phyloP scores from a whole-genome alignment of 1,140 invertebrate species.

The Trissolcus basalis region DNA sequence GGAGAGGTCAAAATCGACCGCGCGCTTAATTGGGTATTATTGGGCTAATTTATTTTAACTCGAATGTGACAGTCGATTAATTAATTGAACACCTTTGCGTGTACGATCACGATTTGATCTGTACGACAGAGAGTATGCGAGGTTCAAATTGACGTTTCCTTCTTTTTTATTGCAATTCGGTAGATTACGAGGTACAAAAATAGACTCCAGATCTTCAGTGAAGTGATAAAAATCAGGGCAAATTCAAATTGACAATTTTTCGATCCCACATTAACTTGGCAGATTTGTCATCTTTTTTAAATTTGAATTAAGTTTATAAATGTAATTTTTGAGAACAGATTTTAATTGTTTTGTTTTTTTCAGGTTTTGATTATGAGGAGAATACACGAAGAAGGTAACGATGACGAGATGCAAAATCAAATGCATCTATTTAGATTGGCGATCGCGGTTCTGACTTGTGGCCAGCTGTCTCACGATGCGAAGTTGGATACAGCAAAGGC shows the following conservation, averaged over 20 bases:
- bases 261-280: too few relatives aligned
- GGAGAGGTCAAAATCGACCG: slow-evolving; percentile 12
- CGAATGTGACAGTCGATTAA: slow-evolving; percentile 1
- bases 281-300: too few relatives aligned
- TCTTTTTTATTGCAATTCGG: neutral
- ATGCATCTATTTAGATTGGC: slow-evolving; percentile 14
- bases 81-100: slow-evolving; percentile 21
- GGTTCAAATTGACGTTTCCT: neutral
- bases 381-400: slow-evolving; percentile 10
- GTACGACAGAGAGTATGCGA: neutral
- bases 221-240: too few relatives aligned
- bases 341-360: too few relatives aligned
- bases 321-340: too few relatives aligned
- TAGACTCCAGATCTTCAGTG: too few relatives aligned
- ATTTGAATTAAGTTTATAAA: too few relatives aligned
- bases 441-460: slow-evolving; percentile 13
- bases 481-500: slow-evolving; percentile 48
- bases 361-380: too few relatives aligned
- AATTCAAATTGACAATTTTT: too few relatives aligned
- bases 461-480: slow-evolving; percentile 52
- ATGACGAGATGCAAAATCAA: slow-evolving; percentile 18
- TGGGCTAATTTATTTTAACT: slow-evolving; percentile 11
- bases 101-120: slow-evolving; percentile 8
- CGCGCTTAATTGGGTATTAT: slow-evolving; percentile 26
- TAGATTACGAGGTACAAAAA: too few relatives aligned